Conservation (phyloP, 1,140 invertebrate genomes). For the Archivesica marissinica region DNA sequence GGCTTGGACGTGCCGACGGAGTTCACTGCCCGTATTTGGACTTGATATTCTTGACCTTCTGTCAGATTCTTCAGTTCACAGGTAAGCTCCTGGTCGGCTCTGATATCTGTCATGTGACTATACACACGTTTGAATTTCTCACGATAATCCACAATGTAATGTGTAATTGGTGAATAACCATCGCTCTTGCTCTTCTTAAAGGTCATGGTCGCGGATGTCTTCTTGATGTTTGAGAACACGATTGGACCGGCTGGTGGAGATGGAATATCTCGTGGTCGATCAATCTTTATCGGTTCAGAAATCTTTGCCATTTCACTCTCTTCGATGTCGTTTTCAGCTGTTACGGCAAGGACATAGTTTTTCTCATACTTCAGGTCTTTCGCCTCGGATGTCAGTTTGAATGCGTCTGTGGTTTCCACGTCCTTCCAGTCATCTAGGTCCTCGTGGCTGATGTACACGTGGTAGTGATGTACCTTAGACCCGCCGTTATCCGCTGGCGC, state of each 20-base stretch:
- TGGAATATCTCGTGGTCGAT: constrained; percentile 76
- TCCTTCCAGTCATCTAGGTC: constrained; percentile 74
- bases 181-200: constrained; percentile 97
- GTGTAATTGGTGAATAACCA: constrained; percentile 92
- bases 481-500: constrained; percentile 91
- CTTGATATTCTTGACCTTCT: constrained; percentile 87
- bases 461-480: constrained; percentile 94
- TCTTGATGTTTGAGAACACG: constrained; percentile 84
- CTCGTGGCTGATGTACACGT: constrained; percentile 85
- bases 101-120: constrained; percentile 71
- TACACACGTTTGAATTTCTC: constrained; percentile 85
- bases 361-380: constrained; percentile 89
- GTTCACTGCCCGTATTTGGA: constrained; percentile 82
- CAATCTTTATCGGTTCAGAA: constrained; percentile 88
- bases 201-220: constrained; percentile 88
- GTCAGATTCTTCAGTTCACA: constrained; percentile 91
- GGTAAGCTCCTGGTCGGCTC: constrained; percentile 84
- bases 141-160: constrained; percentile 98
- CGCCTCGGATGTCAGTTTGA: constrained; percentile 86
- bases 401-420: constrained; percentile 86
- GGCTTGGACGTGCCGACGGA: constrained; percentile 80
- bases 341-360: constrained; percentile 98
- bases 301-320: constrained; percentile 89
- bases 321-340: constrained; percentile 94
- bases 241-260: constrained; percentile 90